phyloP scores from a whole-genome alignment of 2,797 vertebrate species.

The Mareca penelope region DNA sequence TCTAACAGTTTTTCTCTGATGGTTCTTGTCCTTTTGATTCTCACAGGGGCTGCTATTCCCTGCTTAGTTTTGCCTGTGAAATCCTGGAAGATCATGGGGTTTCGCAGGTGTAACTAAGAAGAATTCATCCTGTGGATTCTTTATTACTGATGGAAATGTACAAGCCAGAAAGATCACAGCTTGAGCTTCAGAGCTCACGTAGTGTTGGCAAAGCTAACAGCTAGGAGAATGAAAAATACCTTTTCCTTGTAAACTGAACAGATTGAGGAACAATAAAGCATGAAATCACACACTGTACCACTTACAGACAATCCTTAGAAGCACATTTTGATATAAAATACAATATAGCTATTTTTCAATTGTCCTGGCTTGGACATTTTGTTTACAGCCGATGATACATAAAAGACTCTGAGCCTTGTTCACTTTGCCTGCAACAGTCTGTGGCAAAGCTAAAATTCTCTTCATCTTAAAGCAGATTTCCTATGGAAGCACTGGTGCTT shows the following conservation, averaged over 20 bases:
- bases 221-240: not conserved
- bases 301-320: not conserved
- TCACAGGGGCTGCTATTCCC: not conserved
- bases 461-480: not conserved
- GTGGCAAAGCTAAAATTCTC: not conserved
- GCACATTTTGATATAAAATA: not conserved
- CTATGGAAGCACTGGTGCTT: not conserved
- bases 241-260: not conserved
- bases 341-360: not conserved
- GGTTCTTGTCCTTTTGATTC: not conserved
- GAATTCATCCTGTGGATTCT: not conserved
- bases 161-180: slow-evolving; percentile 8
- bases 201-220: not conserved
- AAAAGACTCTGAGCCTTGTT: not conserved
- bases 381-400: not conserved
- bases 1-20: not conserved
- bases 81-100: not conserved
- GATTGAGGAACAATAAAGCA: slow-evolving; percentile 15
- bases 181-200: not conserved
- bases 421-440: not conserved
- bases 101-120: not conserved
- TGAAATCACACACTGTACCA: slow-evolving; percentile 19
- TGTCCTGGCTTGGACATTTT: not conserved
- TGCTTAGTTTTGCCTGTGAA: not conserved
- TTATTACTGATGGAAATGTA: not conserved